Base-by-base conservation (phyloP, 2,888 invertebrate genomes). In the Sipunculus nudus region DNA sequence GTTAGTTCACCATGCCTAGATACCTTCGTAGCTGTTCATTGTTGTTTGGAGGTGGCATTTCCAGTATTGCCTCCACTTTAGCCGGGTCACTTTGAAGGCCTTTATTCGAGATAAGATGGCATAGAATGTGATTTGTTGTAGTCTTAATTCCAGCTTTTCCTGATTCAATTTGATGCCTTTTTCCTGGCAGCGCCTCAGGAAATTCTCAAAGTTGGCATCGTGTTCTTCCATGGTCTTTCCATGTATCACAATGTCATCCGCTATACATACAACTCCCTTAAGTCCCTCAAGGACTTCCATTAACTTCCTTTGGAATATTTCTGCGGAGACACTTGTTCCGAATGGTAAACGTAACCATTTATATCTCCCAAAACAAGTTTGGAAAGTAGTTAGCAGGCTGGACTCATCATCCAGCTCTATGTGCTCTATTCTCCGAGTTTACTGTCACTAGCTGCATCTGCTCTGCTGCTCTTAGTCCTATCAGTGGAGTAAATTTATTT, bases 271-370 rank as follows among this genome's bases (percentile, higher is more conserved):
- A n/a, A 66, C 64, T 10, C 66, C 66, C 26, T 47, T 52, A 8
- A 68, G 57, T 19, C 62, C 66, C 4, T 50, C 46, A 23, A 68
- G 26, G 8, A 55, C 60, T 31, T 63, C 56, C 3, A 58, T 31
- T 10, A 70, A 47, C 25, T 63, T 62, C 41, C 46, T 57, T 53
- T 67, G 70, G 49, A 68, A 68, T 21, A 64, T 68, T 43, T 68
- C 61, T 21, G 65, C 39, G 2, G 61, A 65, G 10, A 61, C 66
- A 16, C 50, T 54, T 16, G 45, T 23, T 13, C 66, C 66, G 38
- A 70, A 69, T 6, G 67, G 64, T 21, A 70, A 45, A 41, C 67
- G 46, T 3, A 48, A 43, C 67, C 63, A 70, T 43, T 65, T 3
- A 48, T 59, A 69, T 13, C 70, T 23, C n/a, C 67, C 67, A 19